phyloP scores from a whole-genome alignment of 1,140 invertebrate species.

The Chymomyza costata region DNA sequence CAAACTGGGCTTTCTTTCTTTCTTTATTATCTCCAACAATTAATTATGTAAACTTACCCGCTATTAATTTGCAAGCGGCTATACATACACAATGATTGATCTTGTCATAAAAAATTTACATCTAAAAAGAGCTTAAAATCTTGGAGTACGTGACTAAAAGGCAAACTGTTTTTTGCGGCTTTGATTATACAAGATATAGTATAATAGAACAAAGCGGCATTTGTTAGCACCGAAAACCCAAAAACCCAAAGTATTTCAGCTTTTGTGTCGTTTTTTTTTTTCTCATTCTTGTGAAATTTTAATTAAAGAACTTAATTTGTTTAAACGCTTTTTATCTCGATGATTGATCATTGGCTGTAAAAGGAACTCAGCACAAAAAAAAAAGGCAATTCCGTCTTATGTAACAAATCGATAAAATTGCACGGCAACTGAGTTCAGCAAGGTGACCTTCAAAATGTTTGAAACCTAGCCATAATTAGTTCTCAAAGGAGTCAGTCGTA shows the following conservation, averaged over 20 bases:
- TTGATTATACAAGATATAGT: no score
- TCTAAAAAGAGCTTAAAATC: no score
- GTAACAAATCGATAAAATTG: constrained; percentile 64
- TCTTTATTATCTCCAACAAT: no score
- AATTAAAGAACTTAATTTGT: constrained; percentile 71
- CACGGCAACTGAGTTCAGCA: constrained; percentile 41
- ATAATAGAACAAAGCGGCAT: constrained; percentile 53
- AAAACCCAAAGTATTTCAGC: no score
- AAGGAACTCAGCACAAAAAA: constrained; percentile 46
- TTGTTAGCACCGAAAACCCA: constrained; percentile 28
- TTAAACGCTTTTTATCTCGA: constrained; percentile 43
- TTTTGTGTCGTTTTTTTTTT: no score
- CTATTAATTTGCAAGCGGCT: no score
- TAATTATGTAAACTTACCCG: no score
- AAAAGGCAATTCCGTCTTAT: constrained; percentile 53
- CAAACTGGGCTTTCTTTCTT: no score
- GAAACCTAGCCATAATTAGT: constrained; percentile 19
- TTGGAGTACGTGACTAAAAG: constrained; percentile 57
- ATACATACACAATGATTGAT: no score
- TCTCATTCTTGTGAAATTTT: constrained; percentile 40
- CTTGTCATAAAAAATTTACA: no score
- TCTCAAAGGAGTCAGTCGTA: constrained; percentile 47
- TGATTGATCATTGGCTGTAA: constrained; percentile 63
- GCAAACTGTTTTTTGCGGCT: constrained; percentile 11
- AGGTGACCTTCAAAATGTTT: constrained; percentile 39